Percentiles rank a stretch among this genome's conserved stretches.
Conservation (phyloP, 2,113 vertebrate species). For the Megalops atlanticus region DNA sequence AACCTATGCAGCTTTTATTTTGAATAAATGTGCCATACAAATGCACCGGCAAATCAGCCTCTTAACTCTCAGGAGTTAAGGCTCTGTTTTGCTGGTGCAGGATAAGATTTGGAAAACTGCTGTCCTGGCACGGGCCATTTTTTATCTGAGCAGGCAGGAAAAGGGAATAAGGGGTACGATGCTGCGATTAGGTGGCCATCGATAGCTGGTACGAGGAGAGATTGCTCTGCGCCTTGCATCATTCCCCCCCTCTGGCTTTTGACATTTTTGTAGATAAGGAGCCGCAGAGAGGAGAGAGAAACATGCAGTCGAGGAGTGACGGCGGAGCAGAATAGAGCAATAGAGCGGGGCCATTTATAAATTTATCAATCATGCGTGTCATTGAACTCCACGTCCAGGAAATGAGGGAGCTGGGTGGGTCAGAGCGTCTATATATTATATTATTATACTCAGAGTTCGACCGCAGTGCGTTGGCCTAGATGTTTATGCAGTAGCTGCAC, state of each 20-base stretch:
- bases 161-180: neutral
- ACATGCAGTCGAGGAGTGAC: neutral
- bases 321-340: neutral
- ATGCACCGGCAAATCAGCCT: no score
- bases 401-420: no score
- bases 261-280: constrained; percentile 8
- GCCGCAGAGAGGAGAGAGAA: neutral
- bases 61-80: no score
- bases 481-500: no score
- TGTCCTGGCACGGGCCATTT: neutral
- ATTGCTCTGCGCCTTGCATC: neutral
- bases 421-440: no score
- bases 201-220: constrained; percentile 1
- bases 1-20: neutral
- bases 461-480: neutral
- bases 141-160: neutral
- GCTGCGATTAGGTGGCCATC: neutral
- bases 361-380: constrained; percentile 1
- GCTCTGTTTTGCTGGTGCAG: neutral
- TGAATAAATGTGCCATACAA: neutral
- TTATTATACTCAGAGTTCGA: neutral
- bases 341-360: neutral
- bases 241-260: constrained; percentile 8
- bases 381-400: neutral
- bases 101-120: neutral